Percentiles rank a stretch among this genome's conserved stretches.
These are phyloP conservation scores for Melanotaenia parkinsoni DNA, from an alignment of 2,797 vertebrate species.

Conservation along the genomic window DNA sequence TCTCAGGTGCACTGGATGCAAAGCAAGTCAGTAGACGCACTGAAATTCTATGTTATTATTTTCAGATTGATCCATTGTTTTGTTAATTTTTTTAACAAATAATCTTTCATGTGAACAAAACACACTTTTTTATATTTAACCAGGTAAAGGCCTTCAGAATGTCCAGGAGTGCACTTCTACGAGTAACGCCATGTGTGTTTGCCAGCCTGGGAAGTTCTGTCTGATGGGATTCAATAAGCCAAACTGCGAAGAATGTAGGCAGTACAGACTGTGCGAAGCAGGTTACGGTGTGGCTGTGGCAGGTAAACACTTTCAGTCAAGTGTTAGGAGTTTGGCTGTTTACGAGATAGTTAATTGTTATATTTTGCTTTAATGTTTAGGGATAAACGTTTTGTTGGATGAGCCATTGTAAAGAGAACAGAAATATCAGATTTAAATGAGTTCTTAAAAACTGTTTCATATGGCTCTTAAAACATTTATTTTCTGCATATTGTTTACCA, in stretches of 20 bases:
- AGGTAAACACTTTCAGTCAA: constrained; percentile 62
- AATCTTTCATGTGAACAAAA: constrained; percentile 6
- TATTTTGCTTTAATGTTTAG: background rate
- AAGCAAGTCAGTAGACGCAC: constrained; percentile 48
- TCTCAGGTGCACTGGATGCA: constrained; percentile 65
- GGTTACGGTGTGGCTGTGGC: constrained; percentile 54
- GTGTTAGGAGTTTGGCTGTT: background rate
- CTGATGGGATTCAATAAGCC: fast-evolving
- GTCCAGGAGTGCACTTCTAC: constrained; percentile 53
- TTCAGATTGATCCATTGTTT: background rate
- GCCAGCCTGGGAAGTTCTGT: constrained; percentile 72
- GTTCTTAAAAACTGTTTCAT: background rate
- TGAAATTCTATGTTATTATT: background rate
- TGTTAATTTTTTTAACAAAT: background rate
- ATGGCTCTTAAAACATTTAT: background rate
- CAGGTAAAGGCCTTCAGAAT: constrained; percentile 62
- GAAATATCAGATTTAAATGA: background rate
- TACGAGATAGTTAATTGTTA: background rate
- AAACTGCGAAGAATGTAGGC: constrained; percentile 48
- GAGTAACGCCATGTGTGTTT: constrained; percentile 62
- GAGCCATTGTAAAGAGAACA: background rate
- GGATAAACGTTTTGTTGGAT: background rate
- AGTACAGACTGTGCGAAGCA: constrained; percentile 35
- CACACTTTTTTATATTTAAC: constrained; percentile 12
- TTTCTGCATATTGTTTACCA: background rate